Conservation (phyloP, 1,140 invertebrate species). For the Ceratosolen solmsi region DNA sequence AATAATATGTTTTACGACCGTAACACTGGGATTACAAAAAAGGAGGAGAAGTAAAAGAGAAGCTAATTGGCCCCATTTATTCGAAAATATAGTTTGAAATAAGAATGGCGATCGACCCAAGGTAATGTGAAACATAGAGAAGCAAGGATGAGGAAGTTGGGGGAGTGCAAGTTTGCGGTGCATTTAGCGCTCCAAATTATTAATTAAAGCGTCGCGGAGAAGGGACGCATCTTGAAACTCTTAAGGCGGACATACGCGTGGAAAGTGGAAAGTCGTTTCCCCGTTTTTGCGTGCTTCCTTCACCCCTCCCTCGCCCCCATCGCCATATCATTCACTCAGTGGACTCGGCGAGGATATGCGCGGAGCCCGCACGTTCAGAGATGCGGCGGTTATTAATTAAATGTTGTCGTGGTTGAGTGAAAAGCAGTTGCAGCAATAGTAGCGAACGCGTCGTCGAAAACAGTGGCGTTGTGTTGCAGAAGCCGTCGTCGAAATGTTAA, state of each 20-base stretch:
- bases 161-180: not conserved
- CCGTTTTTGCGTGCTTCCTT: not conserved
- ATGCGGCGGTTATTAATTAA: conserved; percentile 64
- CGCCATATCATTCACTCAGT: not conserved
- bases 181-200: conserved; percentile 6
- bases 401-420: conserved; percentile 42
- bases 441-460: not conserved
- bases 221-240: conserved; percentile 34
- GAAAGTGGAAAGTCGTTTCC: not conserved
- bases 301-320: not conserved
- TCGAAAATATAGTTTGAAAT: no score
- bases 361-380: no score
- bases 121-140: no score
- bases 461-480: not conserved
- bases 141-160: no score
- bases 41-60: no score
- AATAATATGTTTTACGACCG: no score
- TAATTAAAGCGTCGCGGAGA: conserved; percentile 20
- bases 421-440: not conserved
- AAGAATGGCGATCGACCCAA: no score
- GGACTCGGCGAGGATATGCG: no score
- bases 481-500: conserved; percentile 20
- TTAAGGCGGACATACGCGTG: not conserved
- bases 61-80: no score
- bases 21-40: no score